phyloP scores from a whole-genome alignment of 2,888 invertebrate species.

The Zootermopsis nevadensis region DNA sequence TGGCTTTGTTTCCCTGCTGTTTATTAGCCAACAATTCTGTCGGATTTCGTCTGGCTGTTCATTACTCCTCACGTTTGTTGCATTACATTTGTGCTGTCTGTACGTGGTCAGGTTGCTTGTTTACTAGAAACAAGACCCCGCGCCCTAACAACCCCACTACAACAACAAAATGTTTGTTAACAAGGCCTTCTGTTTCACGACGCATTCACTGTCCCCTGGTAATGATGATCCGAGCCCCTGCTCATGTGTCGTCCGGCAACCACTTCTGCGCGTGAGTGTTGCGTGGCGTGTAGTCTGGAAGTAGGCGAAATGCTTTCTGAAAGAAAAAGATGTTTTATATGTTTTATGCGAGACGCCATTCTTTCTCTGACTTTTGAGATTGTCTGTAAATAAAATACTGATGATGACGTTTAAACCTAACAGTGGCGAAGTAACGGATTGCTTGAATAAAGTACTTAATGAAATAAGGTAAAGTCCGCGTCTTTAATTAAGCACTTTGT shows the following conservation, averaged over 20 bases:
- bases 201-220: not conserved
- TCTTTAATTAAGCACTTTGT: too few species aligned
- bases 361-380: too few species aligned
- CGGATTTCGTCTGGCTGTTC: not conserved
- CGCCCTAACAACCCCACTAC: constrained; percentile 27
- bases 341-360: too few species aligned
- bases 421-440: too few species aligned
- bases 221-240: constrained; percentile 3
- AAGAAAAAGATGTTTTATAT: too few species aligned
- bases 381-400: too few species aligned
- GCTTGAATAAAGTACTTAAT: too few species aligned
- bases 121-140: constrained; percentile 4
- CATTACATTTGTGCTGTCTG: not conserved
- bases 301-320: not conserved
- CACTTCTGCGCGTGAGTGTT: not conserved
- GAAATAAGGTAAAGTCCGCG: too few species aligned
- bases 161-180: not conserved
- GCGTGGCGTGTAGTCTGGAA: not conserved
- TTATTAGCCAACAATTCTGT: too few species aligned
- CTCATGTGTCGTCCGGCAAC: not conserved
- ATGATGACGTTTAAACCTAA: too few species aligned
- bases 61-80: not conserved
- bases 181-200: constrained; percentile 9
- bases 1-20: not conserved
- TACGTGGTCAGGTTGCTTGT: constrained; percentile 22